Percentiles rank a stretch among this genome's conserved stretches.
These are phyloP conservation scores for Arion vulgaris DNA, from an alignment of 1,140 invertebrate genomes.

Conservation along the genomic window DNA sequence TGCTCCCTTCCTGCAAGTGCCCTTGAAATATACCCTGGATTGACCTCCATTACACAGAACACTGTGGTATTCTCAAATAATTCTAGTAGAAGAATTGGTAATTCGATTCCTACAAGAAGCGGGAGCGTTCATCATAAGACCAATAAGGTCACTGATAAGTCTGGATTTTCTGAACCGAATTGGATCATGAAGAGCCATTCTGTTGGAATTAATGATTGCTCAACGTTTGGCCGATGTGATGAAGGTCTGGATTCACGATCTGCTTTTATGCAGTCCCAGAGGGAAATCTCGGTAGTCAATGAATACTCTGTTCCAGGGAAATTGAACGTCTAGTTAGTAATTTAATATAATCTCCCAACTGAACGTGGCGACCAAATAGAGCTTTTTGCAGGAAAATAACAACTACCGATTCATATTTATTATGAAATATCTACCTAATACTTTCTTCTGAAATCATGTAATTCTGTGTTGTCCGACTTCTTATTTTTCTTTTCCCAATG, in stretches of 20 bases:
- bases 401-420: no score
- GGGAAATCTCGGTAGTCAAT: not conserved
- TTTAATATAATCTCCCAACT: no score
- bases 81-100: not conserved
- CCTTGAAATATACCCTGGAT: not conserved
- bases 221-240: not conserved
- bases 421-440: no score
- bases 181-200: not conserved
- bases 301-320: not conserved
- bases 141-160: not conserved
- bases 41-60: not conserved
- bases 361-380: no score
- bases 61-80: not conserved
- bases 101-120: not conserved
- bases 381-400: no score
- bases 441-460: no score
- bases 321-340: no score
- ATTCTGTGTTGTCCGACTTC: no score
- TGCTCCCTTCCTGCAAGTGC: not conserved
- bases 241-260: not conserved
- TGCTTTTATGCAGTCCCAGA: not conserved
- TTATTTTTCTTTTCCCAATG: no score
- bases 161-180: not conserved
- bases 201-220: not conserved
- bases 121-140: not conserved